These are phyloP conservation scores for Lasioglossum pauxillum DNA, from an alignment of 2,888 invertebrate genomes.

Conservation along the genomic window DNA sequence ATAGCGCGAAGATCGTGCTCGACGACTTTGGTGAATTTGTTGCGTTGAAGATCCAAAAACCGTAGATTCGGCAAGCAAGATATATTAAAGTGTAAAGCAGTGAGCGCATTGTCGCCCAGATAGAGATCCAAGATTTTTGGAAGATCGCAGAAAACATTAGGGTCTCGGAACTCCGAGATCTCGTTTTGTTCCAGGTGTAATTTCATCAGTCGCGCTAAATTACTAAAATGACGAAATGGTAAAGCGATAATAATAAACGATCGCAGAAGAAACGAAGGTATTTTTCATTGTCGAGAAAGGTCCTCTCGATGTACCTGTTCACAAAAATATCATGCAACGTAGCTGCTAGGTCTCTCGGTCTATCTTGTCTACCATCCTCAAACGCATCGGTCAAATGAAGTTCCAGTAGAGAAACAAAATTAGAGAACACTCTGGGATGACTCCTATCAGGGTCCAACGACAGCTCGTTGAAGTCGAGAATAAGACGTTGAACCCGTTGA, in stretches of 20 bases:
- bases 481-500: slow-evolving; percentile 88
- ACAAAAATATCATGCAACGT: slow-evolving; percentile 90
- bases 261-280: not conserved
- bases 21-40: slow-evolving; percentile 86
- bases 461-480: slow-evolving; percentile 90
- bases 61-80: slow-evolving; percentile 88
- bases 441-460: slow-evolving; percentile 87
- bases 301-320: slow-evolving; percentile 84
- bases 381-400: slow-evolving; percentile 91
- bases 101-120: slow-evolving; percentile 88
- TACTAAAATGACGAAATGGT: slow-evolving; percentile 80
- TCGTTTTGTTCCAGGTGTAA: slow-evolving; percentile 92
- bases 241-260: not conserved
- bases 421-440: slow-evolving; percentile 89
- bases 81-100: slow-evolving; percentile 88
- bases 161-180: slow-evolving; percentile 88
- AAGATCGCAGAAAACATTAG: slow-evolving; percentile 89
- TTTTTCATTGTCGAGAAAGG: not conserved
- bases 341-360: slow-evolving; percentile 86
- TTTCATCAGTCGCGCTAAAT: slow-evolving; percentile 88
- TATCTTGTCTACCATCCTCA: slow-evolving; percentile 88
- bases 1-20: slow-evolving; percentile 86
- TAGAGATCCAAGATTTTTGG: slow-evolving; percentile 89
- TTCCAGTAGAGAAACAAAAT: slow-evolving; percentile 89
- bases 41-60: slow-evolving; percentile 89